Conservation (phyloP, 2,888 invertebrate species). For the Leptogaster cylindrica region DNA sequence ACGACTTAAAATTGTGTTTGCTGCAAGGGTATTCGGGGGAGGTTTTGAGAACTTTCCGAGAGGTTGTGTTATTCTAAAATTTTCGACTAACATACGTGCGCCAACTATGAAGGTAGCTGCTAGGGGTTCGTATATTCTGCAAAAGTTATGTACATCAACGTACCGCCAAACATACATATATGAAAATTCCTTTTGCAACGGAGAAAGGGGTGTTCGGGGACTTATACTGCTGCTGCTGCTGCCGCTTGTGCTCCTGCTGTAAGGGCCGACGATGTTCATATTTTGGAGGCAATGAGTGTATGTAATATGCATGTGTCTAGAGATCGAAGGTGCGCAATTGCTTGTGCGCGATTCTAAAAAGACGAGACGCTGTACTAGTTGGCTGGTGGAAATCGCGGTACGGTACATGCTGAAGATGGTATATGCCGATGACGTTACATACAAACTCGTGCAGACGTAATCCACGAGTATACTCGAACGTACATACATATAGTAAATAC, state of each 20-base stretch:
- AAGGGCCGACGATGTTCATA: constrained; percentile 31
- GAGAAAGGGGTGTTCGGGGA: constrained; percentile 2
- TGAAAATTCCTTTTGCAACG: constrained; percentile 32
- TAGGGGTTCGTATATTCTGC: constrained; percentile 2
- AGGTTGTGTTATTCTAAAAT: constrained; percentile 34
- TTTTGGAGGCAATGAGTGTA: constrained; percentile 37
- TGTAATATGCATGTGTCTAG: constrained; percentile 42
- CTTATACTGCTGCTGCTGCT: background rate
- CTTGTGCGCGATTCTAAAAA: constrained; percentile 53
- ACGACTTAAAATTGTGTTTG: constrained; percentile 35
- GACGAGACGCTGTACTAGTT: constrained; percentile 41
- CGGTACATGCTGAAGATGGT: constrained; percentile 18
- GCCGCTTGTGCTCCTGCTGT: background rate
- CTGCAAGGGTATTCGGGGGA: background rate
- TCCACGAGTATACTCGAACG: constrained; percentile 14
- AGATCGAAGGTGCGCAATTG: constrained; percentile 54
- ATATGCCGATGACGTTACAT: constrained; percentile 16
- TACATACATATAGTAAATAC: constrained; percentile 15
- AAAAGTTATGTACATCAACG: constrained; percentile 28
- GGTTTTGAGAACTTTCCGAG: constrained; percentile 37
- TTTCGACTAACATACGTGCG: constrained; percentile 26
- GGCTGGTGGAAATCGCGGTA: constrained; percentile 27
- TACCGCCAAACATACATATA: constrained; percentile 26
- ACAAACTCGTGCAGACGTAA: constrained; percentile 22
- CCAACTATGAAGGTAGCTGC: background rate